Base-by-base conservation (phyloP, 1,140 invertebrate genomes). In the Bacillus rossius region DNA sequence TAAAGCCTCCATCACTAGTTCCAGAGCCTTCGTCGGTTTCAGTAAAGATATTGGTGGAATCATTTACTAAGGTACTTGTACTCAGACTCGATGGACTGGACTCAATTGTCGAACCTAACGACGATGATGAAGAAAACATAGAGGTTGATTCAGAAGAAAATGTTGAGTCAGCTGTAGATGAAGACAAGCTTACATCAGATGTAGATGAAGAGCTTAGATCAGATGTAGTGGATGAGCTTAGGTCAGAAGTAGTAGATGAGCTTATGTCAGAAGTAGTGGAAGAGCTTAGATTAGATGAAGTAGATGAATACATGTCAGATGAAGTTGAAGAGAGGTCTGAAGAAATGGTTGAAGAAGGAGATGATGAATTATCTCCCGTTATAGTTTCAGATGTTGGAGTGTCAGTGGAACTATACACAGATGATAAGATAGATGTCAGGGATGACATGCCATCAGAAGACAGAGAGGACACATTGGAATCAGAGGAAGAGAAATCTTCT, bases 361-460 rank as follows among this genome's bases (percentile, higher is more conserved):
- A 37, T 60, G 25, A 23, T 42, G 29, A 7, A 34, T 34, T 4
- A 34, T 34, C 5, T 7, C 29, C 10, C 29, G 29, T n/a, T n/a
- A n/a, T n/a, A n/a, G 29, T 34, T 34, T 7, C 29, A 34, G 29
- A 34, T 10, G 29, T 34, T 34, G n/a, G n/a, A n/a, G n/a, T n/a
- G n/a, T n/a, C n/a, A n/a, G n/a, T n/a, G n/a, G n/a, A n/a, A n/a
- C n/a, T n/a, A n/a, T 34, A 4, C 10, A 34, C 29, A 34, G 29
- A 34, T 34, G 29, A 7, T 7, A 7, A 7, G 29, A 4, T 10
- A 4, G 40, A 19, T 38, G 62, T 57, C 34, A 43, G 55, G 41
- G 59, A 53, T 26, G 53, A 29, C 38, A 17, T 55, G 49, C 42
- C 3, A 49, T 56, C 63, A 43, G 67, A 60, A 61, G 62, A 34